Base-by-base conservation (phyloP, 2,113 vertebrate genomes). In the Chitala chitala region DNA sequence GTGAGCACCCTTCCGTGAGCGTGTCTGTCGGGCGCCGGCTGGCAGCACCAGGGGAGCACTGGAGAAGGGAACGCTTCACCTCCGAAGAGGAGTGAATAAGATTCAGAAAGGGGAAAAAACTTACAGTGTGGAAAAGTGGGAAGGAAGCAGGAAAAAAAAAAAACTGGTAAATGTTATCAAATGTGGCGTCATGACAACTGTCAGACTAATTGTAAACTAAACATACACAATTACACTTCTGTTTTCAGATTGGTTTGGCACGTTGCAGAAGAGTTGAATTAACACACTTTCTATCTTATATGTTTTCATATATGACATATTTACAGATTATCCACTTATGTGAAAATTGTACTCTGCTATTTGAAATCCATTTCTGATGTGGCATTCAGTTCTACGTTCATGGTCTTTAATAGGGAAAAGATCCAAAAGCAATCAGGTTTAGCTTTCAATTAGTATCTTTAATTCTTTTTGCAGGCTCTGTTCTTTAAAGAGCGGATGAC, bases 361-460 rank as follows among this genome's bases (percentile, higher is more conserved):
- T 42, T 29, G 46, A 12, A 7, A 68, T 42, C 38, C 40, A 44
- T 48, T n/a, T 15, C 26, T 46, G 64, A 46, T 42, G 38, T 26
- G 64, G 38, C 42, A 68, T 46, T 44, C 22, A 44, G 46, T 46
- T 68, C 46, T 22, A 46, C 24, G 46, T 38, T 68, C 64, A 68
- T 38, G 26, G 38, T 22, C 44, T 44, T 66, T 66, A 66, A 26
- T 68, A 68, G 26, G 38, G 38, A 68, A 68, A 68, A 26, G 42
- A 46, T 22, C 22, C 64, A 26, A 46, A 9, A 68, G 22, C n/a
- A 22, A 46, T 68, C 42, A 68, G 38, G 44, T 48, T 68, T 36
- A 44, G 40, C 64, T 26, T 38, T 68, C 64, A 26, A 22, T 46
- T 26, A 68, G 64, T 38, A 68, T 38, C 40, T 26, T 68, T 42